Percentiles rank a stretch among this genome's conserved stretches.
Conservation (phyloP, 1,140 invertebrate genomes). For the Colletes gigas region DNA sequence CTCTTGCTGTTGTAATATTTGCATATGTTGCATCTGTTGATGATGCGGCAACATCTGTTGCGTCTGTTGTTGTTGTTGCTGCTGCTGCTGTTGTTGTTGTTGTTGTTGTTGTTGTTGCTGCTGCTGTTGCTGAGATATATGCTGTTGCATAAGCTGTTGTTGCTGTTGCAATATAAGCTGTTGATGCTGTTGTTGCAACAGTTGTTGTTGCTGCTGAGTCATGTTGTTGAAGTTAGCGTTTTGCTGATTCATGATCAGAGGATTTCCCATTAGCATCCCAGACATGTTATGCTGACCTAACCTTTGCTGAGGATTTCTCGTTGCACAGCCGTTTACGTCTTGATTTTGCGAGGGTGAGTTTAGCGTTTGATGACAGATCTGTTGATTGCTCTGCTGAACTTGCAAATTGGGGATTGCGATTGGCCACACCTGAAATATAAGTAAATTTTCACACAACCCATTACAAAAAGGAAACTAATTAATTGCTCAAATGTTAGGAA, state of each 20-base stretch:
- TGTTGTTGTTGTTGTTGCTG: slow-evolving; percentile 70
- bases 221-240: slow-evolving; percentile 73
- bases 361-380: slow-evolving; percentile 72
- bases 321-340: slow-evolving; percentile 65
- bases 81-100: slow-evolving; percentile 69
- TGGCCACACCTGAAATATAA: slow-evolving; percentile 75
- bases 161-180: slow-evolving; percentile 72
- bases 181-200: slow-evolving; percentile 68
- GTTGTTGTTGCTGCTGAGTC: slow-evolving; percentile 68
- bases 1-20: slow-evolving; percentile 72
- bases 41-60: slow-evolving; percentile 66
- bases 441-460: background rate
- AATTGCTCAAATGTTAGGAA: no score
- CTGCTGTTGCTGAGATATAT: slow-evolving; percentile 69
- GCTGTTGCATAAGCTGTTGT: slow-evolving; percentile 73
- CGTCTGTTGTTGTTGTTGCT: slow-evolving; percentile 68
- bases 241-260: slow-evolving; percentile 78
- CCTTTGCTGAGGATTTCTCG: slow-evolving; percentile 72
- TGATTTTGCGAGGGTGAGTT: slow-evolving; percentile 73
- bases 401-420: slow-evolving; percentile 75
- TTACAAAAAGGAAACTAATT: background rate
- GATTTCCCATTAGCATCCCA: slow-evolving; percentile 78
- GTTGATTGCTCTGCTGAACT: slow-evolving; percentile 73
- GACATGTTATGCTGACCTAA: slow-evolving; percentile 76
- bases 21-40: slow-evolving; percentile 75